Conservation (phyloP, 1,140 invertebrate species). For the Cydia pomonella region DNA sequence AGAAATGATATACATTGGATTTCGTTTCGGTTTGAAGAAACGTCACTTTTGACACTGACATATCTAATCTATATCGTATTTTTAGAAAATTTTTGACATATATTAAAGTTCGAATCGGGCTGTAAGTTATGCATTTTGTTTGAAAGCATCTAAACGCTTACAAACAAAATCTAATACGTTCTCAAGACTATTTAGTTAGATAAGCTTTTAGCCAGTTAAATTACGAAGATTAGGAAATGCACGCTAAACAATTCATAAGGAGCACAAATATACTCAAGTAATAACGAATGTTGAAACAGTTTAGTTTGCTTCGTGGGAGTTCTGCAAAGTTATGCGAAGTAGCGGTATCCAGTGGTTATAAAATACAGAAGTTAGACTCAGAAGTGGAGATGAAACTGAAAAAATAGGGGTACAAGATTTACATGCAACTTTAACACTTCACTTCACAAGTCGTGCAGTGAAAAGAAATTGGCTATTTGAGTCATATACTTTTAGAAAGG, state of each 20-base stretch:
- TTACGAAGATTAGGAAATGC: conserved; percentile 18
- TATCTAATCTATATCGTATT: no score
- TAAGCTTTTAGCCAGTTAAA: conserved; percentile 2
- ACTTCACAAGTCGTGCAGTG: no score
- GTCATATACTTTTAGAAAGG: no score
- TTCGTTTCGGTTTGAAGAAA: no score
- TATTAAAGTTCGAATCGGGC: no score
- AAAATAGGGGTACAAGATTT: neutral
- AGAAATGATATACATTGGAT: no score
- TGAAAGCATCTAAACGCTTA: neutral
- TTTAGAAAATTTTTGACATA: no score
- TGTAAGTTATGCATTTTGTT: no score
- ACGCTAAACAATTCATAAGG: conserved; percentile 29
- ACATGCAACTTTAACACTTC: neutral
- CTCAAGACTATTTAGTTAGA: conserved; percentile 7
- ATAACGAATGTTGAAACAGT: conserved; percentile 25
- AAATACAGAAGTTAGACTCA: neutral
- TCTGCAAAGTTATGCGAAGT: conserved; percentile 24
- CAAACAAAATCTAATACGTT: neutral
- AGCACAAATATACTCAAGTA: conserved; percentile 31
- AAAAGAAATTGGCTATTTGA: no score
- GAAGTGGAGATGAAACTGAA: neutral
- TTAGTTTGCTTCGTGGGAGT: conserved; percentile 23
- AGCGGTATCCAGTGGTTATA: neutral
- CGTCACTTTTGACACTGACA: no score